Percentiles rank a stretch among this genome's conserved stretches.
Conservation (phyloP, 2,113 vertebrate species). For the Typhlomys cinereus region DNA sequence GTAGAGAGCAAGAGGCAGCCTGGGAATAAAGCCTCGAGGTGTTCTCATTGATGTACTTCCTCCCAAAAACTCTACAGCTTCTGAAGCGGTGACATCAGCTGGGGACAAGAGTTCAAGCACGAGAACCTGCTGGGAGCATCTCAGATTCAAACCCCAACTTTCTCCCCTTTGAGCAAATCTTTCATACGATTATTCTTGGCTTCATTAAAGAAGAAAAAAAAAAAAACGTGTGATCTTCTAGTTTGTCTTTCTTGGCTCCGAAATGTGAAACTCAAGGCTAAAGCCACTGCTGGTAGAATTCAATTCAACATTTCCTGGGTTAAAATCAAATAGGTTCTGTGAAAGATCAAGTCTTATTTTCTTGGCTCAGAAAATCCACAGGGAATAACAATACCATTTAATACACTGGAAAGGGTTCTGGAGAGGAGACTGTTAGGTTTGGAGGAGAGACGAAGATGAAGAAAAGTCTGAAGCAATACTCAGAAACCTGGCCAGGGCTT, state of each 20-base stretch:
- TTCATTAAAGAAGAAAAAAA: not conserved
- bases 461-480: not conserved
- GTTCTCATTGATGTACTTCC: not conserved
- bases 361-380: not conserved
- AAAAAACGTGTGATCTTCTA: not conserved
- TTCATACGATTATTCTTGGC: not conserved
- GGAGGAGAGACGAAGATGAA: not conserved
- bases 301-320: conserved; percentile 30
- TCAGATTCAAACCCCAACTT: not conserved
- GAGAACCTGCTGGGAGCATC: not conserved
- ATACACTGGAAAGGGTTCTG: not conserved
- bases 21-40: not conserved
- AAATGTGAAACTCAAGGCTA: not conserved
- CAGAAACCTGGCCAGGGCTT: not conserved
- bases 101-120: not conserved
- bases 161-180: not conserved
- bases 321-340: not conserved
- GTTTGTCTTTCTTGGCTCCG: not conserved
- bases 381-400: not conserved
- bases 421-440: not conserved
- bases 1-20: not conserved
- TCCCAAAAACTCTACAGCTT: not conserved
- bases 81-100: not conserved
- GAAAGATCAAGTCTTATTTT: not conserved
- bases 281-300: not conserved